Base-by-base conservation (phyloP, 2,113 vertebrate genomes). In the Pomatorhinus ruficollis region DNA sequence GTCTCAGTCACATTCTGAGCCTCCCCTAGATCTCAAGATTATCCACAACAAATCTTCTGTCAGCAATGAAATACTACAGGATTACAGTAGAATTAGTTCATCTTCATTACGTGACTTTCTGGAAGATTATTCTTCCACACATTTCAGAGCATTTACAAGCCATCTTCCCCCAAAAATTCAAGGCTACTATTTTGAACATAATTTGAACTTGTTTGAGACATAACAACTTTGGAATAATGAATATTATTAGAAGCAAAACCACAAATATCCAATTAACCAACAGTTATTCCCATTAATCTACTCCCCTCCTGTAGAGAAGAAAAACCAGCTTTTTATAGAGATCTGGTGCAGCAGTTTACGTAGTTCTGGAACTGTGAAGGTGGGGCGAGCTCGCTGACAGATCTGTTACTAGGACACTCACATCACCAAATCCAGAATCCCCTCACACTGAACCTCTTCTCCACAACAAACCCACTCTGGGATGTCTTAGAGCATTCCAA, bases 321-420 rank as follows among this genome's bases (percentile, higher is more conserved):
- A 45, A 68, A 75, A 7, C 0, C 30, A 68, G 24, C 24, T 93
- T 40, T 60, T 12, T 12, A 22, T 1, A 74, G 31, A 35, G 54
- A 80, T 20, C 20, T 31, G 33, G 33, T 35, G 33, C 45, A 74
- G 27, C 37, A 79, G 37, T 81, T 80, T 63, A 76, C 1, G 2
- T 6, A 77, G 47, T 39, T 87, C 45, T 68, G 24, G 28, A 37
- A 85, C 12, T 0, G 1, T 9, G 33, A 83, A 70, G 31, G 44
- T 25, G 24, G 42, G 52, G 24, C 1, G 0, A 40, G 19, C 27
- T 68, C 1, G 0, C 65, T 12, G 6, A 47, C 16, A 59, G 72
- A 63, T 75, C 18, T 80, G 30, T 40, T 75, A 27, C 49, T 12
- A 64, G 77, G 54, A 80, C 47, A 54, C 15, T n/a, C 1, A 0